Percentiles rank a stretch among this genome's conserved stretches.
phyloP scores from a whole-genome alignment of 2,797 vertebrate species.

The Hippoglossus hippoglossus region DNA sequence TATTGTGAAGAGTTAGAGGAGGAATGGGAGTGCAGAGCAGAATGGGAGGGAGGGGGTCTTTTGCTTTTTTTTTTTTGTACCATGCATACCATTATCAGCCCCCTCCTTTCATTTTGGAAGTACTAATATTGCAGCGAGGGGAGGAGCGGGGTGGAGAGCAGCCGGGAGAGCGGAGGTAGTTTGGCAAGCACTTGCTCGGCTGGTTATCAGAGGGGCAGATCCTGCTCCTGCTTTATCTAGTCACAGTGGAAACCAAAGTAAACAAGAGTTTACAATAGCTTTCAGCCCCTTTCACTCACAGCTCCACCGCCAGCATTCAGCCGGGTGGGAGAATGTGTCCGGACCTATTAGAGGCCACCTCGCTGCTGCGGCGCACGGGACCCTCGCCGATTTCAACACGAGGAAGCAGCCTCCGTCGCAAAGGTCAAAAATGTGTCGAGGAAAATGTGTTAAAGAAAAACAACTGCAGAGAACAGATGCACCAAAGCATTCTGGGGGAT shows the following conservation, averaged over 20 bases:
- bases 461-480: slow-evolving; percentile 62
- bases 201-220: slow-evolving; percentile 76
- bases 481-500: slow-evolving; percentile 74
- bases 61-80: slow-evolving; percentile 55
- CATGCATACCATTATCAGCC: slow-evolving; percentile 80
- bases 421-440: slow-evolving; percentile 76
- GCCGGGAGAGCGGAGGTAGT: slow-evolving; percentile 53
- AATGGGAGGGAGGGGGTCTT: slow-evolving; percentile 38
- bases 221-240: slow-evolving; percentile 80
- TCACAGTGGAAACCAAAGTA: slow-evolving; percentile 74
- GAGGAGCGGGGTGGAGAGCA: slow-evolving; percentile 56
- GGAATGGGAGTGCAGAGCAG: slow-evolving; percentile 66
- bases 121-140: slow-evolving; percentile 69
- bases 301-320: slow-evolving; percentile 50
- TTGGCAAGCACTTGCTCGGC: slow-evolving; percentile 65
- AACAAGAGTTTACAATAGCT: slow-evolving; percentile 79
- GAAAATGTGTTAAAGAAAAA: slow-evolving; percentile 74
- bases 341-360: slow-evolving; percentile 54
- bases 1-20: slow-evolving; percentile 79
- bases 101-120: slow-evolving; percentile 76
- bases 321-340: slow-evolving; percentile 66
- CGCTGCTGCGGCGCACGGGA: slow-evolving; percentile 55
- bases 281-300: slow-evolving; percentile 65
- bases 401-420: slow-evolving; percentile 43
- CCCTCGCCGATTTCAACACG: slow-evolving; percentile 50